phyloP scores from a whole-genome alignment of 1,140 invertebrate species.

The Dinoponera quadriceps region DNA sequence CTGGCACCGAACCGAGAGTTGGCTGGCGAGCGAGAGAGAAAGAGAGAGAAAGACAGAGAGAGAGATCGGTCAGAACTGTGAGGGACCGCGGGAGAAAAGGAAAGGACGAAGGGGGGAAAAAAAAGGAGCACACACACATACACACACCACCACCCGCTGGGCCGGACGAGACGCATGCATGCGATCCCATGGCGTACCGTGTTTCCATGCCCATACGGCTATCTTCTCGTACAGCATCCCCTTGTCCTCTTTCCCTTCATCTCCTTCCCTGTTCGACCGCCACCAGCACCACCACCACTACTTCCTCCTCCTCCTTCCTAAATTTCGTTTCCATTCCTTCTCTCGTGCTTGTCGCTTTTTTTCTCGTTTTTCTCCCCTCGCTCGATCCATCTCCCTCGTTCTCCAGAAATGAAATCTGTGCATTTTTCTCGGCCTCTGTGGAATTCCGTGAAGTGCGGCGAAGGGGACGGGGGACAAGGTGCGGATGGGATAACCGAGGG shows the following conservation, averaged over 20 bases:
- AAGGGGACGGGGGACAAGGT: background rate
- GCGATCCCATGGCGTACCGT: slow-evolving; percentile 79
- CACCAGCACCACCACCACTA: background rate
- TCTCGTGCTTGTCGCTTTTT: slow-evolving; percentile 10
- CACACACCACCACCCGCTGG: slow-evolving; percentile 80
- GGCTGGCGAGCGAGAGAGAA: slow-evolving; percentile 24
- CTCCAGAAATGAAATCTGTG: slow-evolving; percentile 74
- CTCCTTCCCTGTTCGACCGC: slow-evolving; percentile 64
- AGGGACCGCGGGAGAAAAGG: slow-evolving; percentile 53
- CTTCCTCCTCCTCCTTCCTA: slow-evolving; percentile 24
- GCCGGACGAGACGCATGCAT: slow-evolving; percentile 80
- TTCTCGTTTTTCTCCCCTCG: background rate
- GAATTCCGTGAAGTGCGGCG: slow-evolving; percentile 67
- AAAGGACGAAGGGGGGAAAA: slow-evolving; percentile 49
- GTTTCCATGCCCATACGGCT: slow-evolving; percentile 67
- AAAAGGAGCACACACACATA: slow-evolving; percentile 64
- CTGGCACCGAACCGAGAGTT: slow-evolving; percentile 48
- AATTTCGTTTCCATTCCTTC: slow-evolving; percentile 57
- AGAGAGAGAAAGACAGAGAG: background rate
- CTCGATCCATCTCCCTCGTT: slow-evolving; percentile 40
- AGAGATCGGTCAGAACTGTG: slow-evolving; percentile 49
- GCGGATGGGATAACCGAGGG: slow-evolving; percentile 27
- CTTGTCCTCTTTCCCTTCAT: slow-evolving; percentile 26
- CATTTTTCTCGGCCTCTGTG: slow-evolving; percentile 76
- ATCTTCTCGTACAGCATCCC: slow-evolving; percentile 35